These are phyloP conservation scores for Tenualosa ilisha DNA, from an alignment of 2,797 vertebrate species.

Conservation along the genomic window DNA sequence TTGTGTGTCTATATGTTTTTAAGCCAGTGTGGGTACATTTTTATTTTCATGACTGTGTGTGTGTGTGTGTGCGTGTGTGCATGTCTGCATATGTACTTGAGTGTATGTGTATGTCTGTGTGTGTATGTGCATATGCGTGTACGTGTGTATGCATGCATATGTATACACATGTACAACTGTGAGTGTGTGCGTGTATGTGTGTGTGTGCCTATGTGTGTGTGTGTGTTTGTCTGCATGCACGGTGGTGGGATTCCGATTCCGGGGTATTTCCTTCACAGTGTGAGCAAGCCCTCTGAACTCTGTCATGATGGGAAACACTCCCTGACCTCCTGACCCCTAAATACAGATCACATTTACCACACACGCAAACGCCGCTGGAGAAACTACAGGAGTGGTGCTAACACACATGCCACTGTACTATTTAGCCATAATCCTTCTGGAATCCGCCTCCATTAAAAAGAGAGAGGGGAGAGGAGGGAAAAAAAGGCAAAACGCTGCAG, in stretches of 20 bases:
- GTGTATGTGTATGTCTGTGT: constrained; percentile 3
- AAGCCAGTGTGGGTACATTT: not conserved
- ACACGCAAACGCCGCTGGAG: constrained; percentile 25
- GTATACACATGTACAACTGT: not conserved
- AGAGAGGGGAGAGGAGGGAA: constrained; percentile 13
- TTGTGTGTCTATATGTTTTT: constrained; percentile 10
- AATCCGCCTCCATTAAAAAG: constrained; percentile 37
- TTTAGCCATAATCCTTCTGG: constrained; percentile 36
- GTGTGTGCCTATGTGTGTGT: constrained; percentile 21
- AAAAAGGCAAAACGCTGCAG: constrained; percentile 29
- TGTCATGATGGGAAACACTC: constrained; percentile 47
- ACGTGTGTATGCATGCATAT: constrained; percentile 7
- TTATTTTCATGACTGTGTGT: not conserved
- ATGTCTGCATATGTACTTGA: too few relatives aligned
- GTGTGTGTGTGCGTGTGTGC: not conserved
- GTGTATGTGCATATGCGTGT: constrained; percentile 19
- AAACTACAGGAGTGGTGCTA: constrained; percentile 27
- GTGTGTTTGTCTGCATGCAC: not conserved
- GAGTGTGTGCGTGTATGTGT: not conserved
- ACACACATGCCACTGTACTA: constrained; percentile 38
- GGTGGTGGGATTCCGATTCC: constrained; percentile 36
- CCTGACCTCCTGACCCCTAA: constrained; percentile 39
- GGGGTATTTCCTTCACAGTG: constrained; percentile 38
- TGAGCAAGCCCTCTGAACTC: constrained; percentile 42
- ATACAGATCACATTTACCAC: constrained; percentile 44